Evolutionary conservation across 2,797 vertebrate species (phyloP), one percentile per base, ranked within the genome.

Genomic region (Hemibagrus guttatus): DNA sequence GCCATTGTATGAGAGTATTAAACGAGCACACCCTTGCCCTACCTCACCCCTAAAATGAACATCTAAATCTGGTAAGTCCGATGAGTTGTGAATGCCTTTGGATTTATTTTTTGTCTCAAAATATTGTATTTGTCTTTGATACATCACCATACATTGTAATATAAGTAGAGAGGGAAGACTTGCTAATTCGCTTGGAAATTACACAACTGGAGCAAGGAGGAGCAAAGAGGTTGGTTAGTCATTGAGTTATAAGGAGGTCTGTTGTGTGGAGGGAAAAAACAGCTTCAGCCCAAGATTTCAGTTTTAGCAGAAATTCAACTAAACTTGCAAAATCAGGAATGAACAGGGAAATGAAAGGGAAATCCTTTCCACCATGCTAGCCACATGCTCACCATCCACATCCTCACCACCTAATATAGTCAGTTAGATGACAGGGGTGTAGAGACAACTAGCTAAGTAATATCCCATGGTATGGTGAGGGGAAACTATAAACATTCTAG

Each of bases 1-100:
- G 88, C 89, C 91, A 95, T 95, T 95, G 94, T 95, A 87, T 91
- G 86, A 4, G 61, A 72, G 91, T 83, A 85, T 87, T 90, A 89
- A 89, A 88, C 78, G 2, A 85, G 85, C 90, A 84, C 89, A 89
- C 86, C 88, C 86, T 85, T 56, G 84, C 54, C 16, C 46, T 58
- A 69, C 63, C n/a, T 12, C 61, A 74, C 49, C 74, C 21, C 56
- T 66, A 72, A 54, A 63, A 69, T 68, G 71, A 46, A 86, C 39
- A 68, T 80, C 80, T 87, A 61, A 68, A n/a, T 63, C 23, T 88
- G 26, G 56, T 83, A 61, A 79, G 52, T 66, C 59, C 54, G 49
- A 87, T 87, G 80, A 88, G 81, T 46, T 74, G 35, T n/a, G 69
- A 31, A 31, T 23, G 58, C 52, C 23, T 84, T 46, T 58, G 35